Evolutionary conservation across 2,797 vertebrate species (phyloP).

Genomic region (Onychomys torridus): DNA sequence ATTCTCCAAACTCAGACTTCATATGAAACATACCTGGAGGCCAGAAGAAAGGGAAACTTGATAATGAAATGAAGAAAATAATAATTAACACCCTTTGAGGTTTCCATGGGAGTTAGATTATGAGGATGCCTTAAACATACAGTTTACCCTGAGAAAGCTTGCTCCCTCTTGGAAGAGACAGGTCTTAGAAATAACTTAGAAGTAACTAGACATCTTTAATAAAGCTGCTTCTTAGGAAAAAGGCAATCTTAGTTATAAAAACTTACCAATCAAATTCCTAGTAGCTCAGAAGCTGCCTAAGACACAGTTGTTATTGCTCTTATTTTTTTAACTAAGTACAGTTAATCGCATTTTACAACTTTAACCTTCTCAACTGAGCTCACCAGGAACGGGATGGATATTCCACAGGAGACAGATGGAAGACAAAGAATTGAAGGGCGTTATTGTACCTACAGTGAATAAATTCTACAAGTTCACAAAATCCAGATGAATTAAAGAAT

Average conservation of each 20-base stretch:
- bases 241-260: background rate
- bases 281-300: background rate
- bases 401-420: background rate
- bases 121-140: background rate
- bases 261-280: background rate
- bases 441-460: background rate
- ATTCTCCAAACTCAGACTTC: background rate
- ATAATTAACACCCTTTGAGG: background rate
- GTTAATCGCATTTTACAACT: background rate
- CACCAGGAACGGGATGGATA: background rate
- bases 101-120: background rate
- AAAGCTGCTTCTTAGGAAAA: background rate
- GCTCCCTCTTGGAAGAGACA: background rate
- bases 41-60: background rate
- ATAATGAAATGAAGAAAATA: background rate
- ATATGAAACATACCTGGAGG: no score
- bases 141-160: background rate
- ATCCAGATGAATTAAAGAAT: constrained; percentile 1
- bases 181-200: background rate
- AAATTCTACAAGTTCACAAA: background rate
- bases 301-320: background rate
- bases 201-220: background rate
- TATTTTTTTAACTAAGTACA: background rate
- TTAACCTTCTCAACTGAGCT: background rate
- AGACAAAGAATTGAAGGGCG: background rate